Conservation (phyloP, 2,888 invertebrate species). For the Sphecodes monilicornis region DNA sequence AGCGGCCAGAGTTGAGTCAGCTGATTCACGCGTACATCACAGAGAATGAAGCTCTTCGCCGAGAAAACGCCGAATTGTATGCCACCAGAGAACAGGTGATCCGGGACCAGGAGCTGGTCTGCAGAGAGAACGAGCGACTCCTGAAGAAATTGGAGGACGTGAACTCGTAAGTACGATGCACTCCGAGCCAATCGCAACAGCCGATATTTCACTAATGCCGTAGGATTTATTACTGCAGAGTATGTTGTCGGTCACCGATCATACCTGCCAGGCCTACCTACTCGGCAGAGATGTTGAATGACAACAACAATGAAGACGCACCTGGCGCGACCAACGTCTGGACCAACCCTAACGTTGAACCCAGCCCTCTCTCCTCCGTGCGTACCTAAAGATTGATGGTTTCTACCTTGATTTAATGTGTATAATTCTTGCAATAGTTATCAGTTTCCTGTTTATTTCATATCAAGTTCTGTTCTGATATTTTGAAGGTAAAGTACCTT, state of each 20-base stretch:
- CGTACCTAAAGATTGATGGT: slow-evolving; percentile 15
- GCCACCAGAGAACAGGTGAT: slow-evolving; percentile 91
- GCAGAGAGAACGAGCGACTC: slow-evolving; percentile 95
- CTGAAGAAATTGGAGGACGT: slow-evolving; percentile 95
- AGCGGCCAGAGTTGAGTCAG: slow-evolving; percentile 92
- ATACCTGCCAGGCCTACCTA: slow-evolving; percentile 91
- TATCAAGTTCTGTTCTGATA: too few species aligned
- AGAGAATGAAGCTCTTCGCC: slow-evolving; percentile 91
- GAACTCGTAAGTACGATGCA: slow-evolving; percentile 90
- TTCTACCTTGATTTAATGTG: not conserved
- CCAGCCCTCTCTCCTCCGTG: slow-evolving; percentile 72
- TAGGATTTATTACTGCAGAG: slow-evolving; percentile 82
- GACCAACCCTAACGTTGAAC: slow-evolving; percentile 88
- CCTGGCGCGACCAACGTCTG: slow-evolving; percentile 87
- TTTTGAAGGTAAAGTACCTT: too few species aligned
- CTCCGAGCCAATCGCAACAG: not conserved
- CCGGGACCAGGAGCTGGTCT: slow-evolving; percentile 95
- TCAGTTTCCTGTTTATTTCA: too few species aligned
- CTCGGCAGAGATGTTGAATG: slow-evolving; percentile 86
- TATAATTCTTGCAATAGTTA: not conserved
- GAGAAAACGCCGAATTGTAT: slow-evolving; percentile 94
- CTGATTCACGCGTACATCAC: slow-evolving; percentile 94
- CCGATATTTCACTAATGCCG: slow-evolving; percentile 47
- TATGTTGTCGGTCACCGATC: slow-evolving; percentile 93
- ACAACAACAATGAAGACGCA: slow-evolving; percentile 75